Evolutionary conservation across 2,113 vertebrate species (phyloP).

Genomic region (Synodontis membranacea): DNA sequence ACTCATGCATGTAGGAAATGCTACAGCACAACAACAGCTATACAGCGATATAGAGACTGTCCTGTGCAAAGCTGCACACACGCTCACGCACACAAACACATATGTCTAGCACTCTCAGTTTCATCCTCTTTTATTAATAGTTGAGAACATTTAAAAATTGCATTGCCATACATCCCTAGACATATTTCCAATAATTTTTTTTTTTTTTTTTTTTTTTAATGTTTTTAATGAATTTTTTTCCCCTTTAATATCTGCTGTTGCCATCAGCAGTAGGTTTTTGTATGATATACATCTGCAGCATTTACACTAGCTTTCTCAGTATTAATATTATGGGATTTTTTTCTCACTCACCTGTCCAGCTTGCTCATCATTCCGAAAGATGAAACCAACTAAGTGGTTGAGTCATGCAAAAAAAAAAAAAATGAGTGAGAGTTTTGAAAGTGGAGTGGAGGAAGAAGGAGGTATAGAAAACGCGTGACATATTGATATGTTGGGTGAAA

Average conservation of each 20-base stretch:
- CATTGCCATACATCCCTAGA: constrained; percentile 37
- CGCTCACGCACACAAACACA: constrained; percentile 45
- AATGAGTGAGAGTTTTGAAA: constrained; percentile 58
- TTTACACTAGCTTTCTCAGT: constrained; percentile 15
- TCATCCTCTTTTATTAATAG: constrained; percentile 58
- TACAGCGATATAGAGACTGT: background rate
- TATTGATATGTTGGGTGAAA: constrained; percentile 48
- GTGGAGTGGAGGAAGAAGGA: constrained; percentile 63
- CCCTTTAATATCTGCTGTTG: background rate
- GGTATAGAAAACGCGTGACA: constrained; percentile 52
- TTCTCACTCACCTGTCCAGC: constrained; percentile 76
- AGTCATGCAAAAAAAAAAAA: constrained; percentile 53
- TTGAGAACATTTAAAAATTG: constrained; percentile 47
- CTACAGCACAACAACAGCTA: background rate
- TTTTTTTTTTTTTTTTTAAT: background rate
- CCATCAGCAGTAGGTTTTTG: background rate
- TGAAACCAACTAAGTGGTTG: constrained; percentile 57
- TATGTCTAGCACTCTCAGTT: constrained; percentile 65
- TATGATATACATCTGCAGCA: background rate
- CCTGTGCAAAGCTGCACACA: background rate
- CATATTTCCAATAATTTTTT: constrained; percentile 10
- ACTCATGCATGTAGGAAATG: constrained; percentile 24
- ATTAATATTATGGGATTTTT: constrained; percentile 41
- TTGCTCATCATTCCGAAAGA: constrained; percentile 76
- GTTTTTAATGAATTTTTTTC: constrained; percentile 4